phyloP scores from a whole-genome alignment of 2,113 vertebrate species.

The Sinocyclocheilus anshuiensis region DNA sequence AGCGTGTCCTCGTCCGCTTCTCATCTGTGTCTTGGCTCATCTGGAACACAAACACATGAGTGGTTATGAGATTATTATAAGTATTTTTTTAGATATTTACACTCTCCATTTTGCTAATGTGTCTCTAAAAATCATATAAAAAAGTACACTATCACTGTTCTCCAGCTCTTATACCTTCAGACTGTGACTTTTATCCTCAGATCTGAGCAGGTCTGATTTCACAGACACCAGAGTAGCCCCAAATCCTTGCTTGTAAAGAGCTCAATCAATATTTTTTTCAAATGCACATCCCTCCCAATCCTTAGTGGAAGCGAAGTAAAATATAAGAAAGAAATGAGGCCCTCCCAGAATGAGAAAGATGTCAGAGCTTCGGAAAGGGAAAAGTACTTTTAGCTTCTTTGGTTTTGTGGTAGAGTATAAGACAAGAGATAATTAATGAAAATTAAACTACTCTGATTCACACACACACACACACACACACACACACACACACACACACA shows the following conservation, averaged over 20 bases:
- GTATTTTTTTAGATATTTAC: background rate
- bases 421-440: background rate
- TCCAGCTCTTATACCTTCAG: background rate
- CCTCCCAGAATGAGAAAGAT: background rate
- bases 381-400: constrained; percentile 29
- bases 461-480: background rate
- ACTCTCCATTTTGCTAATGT: background rate
- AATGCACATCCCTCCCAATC: constrained; percentile 17
- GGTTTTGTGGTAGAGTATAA: background rate
- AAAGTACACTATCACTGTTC: background rate
- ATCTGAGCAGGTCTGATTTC: constrained; percentile 24
- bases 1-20: constrained; percentile 89
- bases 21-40: constrained; percentile 94
- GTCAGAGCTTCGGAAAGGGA: constrained; percentile 3
- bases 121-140: background rate
- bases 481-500: background rate
- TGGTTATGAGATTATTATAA: background rate
- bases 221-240: constrained; percentile 33
- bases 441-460: background rate
- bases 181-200: background rate
- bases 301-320: background rate
- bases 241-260: constrained; percentile 40
- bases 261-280: constrained; percentile 49
- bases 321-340: background rate
- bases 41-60: constrained; percentile 68